Conservation (phyloP, 2,113 vertebrate genomes). For the Calonectris borealis region DNA sequence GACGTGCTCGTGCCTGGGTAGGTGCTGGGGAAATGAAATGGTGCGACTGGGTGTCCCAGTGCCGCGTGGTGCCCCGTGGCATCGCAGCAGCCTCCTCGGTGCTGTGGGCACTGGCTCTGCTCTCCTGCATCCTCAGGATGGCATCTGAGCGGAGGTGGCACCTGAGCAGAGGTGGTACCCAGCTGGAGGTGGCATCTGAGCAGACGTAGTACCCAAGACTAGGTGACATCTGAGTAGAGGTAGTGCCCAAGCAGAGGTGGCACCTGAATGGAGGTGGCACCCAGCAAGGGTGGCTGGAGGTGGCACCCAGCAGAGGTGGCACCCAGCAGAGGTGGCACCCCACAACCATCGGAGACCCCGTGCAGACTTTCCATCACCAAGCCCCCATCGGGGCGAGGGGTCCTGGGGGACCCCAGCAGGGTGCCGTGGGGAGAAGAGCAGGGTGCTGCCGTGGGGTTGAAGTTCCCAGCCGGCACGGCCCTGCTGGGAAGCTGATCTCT, state of each 20-base stretch:
- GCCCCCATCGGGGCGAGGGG: accelerated
- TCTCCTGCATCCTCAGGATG: accelerated
- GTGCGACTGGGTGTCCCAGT: background rate
- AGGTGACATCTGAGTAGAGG: background rate
- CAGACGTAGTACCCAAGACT: background rate
- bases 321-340: background rate
- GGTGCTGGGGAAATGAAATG: too few relatives aligned
- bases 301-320: background rate
- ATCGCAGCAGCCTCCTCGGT: background rate
- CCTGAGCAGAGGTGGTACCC: background rate
- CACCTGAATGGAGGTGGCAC: background rate
- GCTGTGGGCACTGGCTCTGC: accelerated
- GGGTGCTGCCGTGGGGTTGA: background rate
- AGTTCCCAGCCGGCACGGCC: background rate
- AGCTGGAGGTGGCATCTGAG: background rate
- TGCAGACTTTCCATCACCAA: background rate
- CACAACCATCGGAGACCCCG: accelerated
- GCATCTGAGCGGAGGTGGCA: background rate
- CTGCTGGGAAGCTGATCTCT: background rate
- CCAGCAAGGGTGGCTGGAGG: too few relatives aligned
- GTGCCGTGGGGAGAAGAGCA: background rate
- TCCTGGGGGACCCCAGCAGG: background rate
- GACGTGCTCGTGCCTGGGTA: accelerated
- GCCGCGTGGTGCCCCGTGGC: background rate
- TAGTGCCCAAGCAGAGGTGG: too few relatives aligned